Conservation (phyloP, 2,888 invertebrate species). For the Drosophila vallismaia region DNA sequence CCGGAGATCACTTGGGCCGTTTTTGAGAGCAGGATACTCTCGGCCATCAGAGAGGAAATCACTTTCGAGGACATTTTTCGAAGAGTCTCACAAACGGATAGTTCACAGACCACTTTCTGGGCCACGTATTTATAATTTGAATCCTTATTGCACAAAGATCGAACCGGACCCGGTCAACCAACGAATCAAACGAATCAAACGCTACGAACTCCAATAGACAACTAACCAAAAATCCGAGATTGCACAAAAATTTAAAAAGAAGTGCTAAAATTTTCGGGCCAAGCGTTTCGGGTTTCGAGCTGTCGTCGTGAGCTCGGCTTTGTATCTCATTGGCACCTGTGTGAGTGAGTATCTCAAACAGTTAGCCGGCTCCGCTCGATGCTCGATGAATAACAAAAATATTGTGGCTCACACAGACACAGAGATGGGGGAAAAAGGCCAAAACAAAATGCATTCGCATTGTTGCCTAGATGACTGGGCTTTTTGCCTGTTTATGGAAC, state of each 20-base stretch:
- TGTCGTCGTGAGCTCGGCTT: slow-evolving; percentile 62
- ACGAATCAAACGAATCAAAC: slow-evolving; percentile 55
- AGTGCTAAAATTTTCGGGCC: slow-evolving; percentile 77
- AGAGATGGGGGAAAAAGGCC: slow-evolving; percentile 19
- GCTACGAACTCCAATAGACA: slow-evolving; percentile 77
- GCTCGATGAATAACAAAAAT: slow-evolving; percentile 29
- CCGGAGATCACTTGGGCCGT: slow-evolving; percentile 74
- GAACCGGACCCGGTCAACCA: slow-evolving; percentile 42
- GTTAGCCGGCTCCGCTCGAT: slow-evolving; percentile 38
- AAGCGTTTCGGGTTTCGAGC: slow-evolving; percentile 61
- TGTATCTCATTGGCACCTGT: slow-evolving; percentile 10
- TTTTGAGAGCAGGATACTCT: slow-evolving; percentile 81
- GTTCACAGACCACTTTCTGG: slow-evolving; percentile 14
- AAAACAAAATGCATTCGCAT: slow-evolving; percentile 49
- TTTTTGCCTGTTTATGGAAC: slow-evolving; percentile 36
- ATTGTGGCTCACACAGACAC: slow-evolving; percentile 33
- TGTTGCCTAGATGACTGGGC: slow-evolving; percentile 59
- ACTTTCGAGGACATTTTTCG: slow-evolving; percentile 78
- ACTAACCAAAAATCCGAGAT: slow-evolving; percentile 82
- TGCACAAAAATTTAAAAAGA: slow-evolving; percentile 84
- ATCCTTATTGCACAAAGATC: slow-evolving; percentile 34
- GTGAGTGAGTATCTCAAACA: slow-evolving; percentile 29
- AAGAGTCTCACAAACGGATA: slow-evolving; percentile 11
- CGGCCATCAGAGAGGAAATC: slow-evolving; percentile 76
- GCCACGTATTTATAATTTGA: slow-evolving; percentile 12